Conservation (phyloP, 2,888 invertebrate species). For the Priocnemis perturbator region DNA sequence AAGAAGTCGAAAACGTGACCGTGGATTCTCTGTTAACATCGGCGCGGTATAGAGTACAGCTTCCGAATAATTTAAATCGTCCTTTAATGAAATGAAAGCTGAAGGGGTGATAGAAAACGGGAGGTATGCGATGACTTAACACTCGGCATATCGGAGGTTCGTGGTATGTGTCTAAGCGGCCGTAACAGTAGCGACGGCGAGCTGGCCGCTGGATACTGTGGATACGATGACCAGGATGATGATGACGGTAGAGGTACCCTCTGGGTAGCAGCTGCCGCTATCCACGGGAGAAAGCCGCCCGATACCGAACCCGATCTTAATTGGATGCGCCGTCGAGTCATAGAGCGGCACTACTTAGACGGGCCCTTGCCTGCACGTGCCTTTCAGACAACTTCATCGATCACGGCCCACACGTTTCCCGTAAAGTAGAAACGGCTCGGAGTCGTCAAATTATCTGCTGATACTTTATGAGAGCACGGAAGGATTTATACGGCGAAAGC, state of each 20-base stretch:
- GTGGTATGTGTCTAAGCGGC: constrained; percentile 23
- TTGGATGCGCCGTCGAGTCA: constrained; percentile 37
- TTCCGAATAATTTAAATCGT: no score
- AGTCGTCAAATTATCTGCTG: no score
- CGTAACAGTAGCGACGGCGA: constrained; percentile 32
- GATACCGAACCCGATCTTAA: constrained; percentile 46
- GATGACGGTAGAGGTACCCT: constrained; percentile 14
- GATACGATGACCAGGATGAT: no score
- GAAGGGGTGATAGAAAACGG: no score
- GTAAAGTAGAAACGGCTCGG: no score
- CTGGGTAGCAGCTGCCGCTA: constrained; percentile 49
- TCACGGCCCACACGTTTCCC: no score
- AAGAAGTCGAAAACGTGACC: constrained; percentile 21
- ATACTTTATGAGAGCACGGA: no score
- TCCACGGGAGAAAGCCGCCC: constrained; percentile 38
- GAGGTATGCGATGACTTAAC: no score
- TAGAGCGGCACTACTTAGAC: background rate
- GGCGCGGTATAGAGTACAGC: background rate
- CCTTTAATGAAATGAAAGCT: no score
- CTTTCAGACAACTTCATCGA: no score
- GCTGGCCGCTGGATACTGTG: constrained; percentile 24
- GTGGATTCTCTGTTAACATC: background rate
- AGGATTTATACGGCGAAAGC: no score
- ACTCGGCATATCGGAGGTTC: no score
- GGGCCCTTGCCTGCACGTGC: background rate